Evolutionary conservation across 2,888 invertebrate species (phyloP), one percentile per base, ranked within the genome.

Genomic region (Sialis lutaria): DNA sequence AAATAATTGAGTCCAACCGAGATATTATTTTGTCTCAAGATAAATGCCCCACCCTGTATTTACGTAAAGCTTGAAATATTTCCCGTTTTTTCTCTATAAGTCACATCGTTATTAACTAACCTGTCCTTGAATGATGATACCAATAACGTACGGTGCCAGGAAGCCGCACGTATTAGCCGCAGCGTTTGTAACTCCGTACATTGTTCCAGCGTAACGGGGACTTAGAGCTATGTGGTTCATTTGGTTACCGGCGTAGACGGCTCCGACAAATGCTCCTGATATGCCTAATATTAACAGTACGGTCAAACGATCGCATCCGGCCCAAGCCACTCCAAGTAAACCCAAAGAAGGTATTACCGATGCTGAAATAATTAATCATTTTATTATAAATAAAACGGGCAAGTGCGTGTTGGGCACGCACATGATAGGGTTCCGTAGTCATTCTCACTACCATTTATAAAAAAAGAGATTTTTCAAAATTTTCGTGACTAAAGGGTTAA

Each of bases 161-260:
- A 87, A 87, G 1, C 88, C 88, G 57, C 86, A 87, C 46, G 79
- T 77, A 59, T 87, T 88, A 30, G 83, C 78, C 0, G 85, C 81
- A 0, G 85, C 84, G 61, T 88, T 88, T 1, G 86, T 86, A 9
- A 88, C 76, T 2, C 87, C 87, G 58, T 87, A 85, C 75, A 88
- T 78, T 0, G 87, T 87, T 40, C 88, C 84, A 2, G 86, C 87
- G 60, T 77, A 87, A 58, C 79, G 77, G 1, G 87, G 86, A 57
- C 86, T 85, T 30, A 88, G 64, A 22, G 83, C 79, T 40, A 87
- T 84, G 61, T 87, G 86, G 64, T 87, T 87, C 82, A 86, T 83
- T 61, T 84, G 84, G 59, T 84, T 83, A 39, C 82, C 82, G 1
- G 86, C 82, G 56, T 83, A 86, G 0, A 79, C 73, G 1, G 84